phyloP scores from a whole-genome alignment of 2,797 vertebrate species.

The Heliangelus exortis region DNA sequence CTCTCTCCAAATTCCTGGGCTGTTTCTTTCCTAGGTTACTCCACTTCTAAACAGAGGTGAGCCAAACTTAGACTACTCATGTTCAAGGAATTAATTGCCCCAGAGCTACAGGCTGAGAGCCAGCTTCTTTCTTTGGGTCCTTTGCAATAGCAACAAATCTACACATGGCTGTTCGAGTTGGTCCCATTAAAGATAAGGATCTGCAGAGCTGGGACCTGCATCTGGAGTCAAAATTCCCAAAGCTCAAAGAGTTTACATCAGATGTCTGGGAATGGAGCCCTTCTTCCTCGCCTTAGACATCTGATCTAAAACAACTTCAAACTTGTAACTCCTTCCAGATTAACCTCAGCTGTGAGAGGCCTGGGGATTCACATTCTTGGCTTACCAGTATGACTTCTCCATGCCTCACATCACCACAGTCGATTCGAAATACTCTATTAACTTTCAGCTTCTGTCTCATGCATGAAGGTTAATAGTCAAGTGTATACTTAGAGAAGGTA shows the following conservation, averaged over 20 bases:
- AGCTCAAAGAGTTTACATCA: slow-evolving; percentile 45
- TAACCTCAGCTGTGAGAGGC: slow-evolving; percentile 59
- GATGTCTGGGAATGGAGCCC: slow-evolving; percentile 53
- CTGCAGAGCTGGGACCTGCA: slow-evolving; percentile 51
- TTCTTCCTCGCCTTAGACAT: slow-evolving; percentile 32
- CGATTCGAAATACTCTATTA: slow-evolving; percentile 73
- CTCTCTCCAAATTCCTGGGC: not conserved
- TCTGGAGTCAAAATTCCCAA: slow-evolving; percentile 51
- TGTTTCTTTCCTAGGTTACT: not conserved
- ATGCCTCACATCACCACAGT: slow-evolving; percentile 55
- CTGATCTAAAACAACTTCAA: slow-evolving; percentile 47
- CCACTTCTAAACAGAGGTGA: not conserved
- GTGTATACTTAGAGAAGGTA: slow-evolving; percentile 27
- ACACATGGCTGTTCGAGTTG: not conserved
- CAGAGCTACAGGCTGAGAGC: not conserved
- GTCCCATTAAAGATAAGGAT: slow-evolving; percentile 51
- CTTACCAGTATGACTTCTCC: slow-evolving; percentile 43
- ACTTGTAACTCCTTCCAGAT: slow-evolving; percentile 37
- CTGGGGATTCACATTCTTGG: slow-evolving; percentile 68
- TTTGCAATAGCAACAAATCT: slow-evolving; percentile 29
- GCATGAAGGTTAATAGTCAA: slow-evolving; percentile 69
- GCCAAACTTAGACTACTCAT: not conserved
- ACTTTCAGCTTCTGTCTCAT: slow-evolving; percentile 64
- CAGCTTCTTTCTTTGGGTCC: not conserved
- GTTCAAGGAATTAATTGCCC: not conserved